A percentile compares a stretch with the other conserved stretches of the same genome.
phyloP scores from a whole-genome alignment of 2,113 vertebrate species.

The Cheilinus undulatus region DNA sequence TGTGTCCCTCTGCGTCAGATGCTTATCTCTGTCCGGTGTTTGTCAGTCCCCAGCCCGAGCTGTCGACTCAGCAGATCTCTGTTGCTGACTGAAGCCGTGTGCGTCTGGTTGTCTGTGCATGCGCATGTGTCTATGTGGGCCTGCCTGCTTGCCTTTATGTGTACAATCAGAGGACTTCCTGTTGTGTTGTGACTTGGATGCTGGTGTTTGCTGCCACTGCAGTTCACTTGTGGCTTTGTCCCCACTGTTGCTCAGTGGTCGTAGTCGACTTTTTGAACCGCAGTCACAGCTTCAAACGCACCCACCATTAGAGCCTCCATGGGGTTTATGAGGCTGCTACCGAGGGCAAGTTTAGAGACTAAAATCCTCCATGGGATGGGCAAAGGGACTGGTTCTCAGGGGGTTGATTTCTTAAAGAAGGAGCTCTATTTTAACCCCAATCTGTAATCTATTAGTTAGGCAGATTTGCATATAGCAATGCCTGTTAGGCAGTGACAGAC shows the following conservation, averaged over 20 bases:
- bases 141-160: slow-evolving; percentile 34
- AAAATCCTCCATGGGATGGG: too few species aligned
- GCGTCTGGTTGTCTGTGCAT: slow-evolving; percentile 6
- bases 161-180: slow-evolving; percentile 35
- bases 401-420: too few species aligned
- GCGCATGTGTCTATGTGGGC: slow-evolving; percentile 8
- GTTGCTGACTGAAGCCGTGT: slow-evolving; percentile 67
- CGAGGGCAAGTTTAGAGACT: neutral
- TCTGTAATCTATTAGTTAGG: too few species aligned
- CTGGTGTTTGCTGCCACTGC: slow-evolving; percentile 59
- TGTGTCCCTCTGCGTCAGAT: slow-evolving; percentile 48
- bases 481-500: too few species aligned
- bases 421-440: too few species aligned
- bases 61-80: slow-evolving; percentile 74
- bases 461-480: too few species aligned
- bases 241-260: neutral
- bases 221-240: slow-evolving; percentile 31
- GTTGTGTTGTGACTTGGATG: slow-evolving; percentile 47
- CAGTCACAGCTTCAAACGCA: too few species aligned
- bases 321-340: too few species aligned
- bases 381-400: too few species aligned
- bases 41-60: slow-evolving; percentile 6
- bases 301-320: neutral
- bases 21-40: slow-evolving; percentile 55
- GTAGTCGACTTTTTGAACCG: neutral